These are phyloP conservation scores for Coturnix japonica DNA, from an alignment of 2,113 vertebrate species.

Conservation along the genomic window DNA sequence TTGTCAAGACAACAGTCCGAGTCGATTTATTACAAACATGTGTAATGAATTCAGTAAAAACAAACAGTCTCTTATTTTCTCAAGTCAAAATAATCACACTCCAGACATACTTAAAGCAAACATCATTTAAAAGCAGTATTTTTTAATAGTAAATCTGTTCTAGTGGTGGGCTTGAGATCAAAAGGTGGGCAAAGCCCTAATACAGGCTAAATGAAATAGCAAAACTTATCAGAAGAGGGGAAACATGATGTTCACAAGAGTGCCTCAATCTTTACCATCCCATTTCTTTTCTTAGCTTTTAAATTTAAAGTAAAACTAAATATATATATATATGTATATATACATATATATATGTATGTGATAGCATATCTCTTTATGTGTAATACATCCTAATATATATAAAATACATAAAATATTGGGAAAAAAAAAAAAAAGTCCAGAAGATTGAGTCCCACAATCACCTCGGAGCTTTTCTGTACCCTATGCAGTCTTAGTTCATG, in stretches of 20 bases:
- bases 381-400: not conserved
- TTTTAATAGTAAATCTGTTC: conserved; percentile 24
- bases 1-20: conserved; percentile 25
- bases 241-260: not conserved
- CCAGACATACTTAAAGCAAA: conserved; percentile 56
- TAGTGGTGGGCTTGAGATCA: conserved; percentile 6
- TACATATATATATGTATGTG: not conserved
- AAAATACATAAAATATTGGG: not conserved
- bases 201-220: not conserved
- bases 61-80: conserved; percentile 61
- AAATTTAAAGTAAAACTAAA: not conserved
- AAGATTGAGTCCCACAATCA: not conserved
- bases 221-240: not conserved
- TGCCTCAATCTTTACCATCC: not conserved
- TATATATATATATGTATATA: not conserved
- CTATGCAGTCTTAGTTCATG: not conserved
- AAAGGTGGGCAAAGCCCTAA: conserved; percentile 6
- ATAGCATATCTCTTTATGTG: not conserved
- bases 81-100: conserved; percentile 56
- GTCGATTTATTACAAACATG: conserved; percentile 60
- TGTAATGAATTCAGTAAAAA: conserved; percentile 62
- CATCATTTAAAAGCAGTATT: conserved; percentile 24
- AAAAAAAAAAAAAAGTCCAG: not conserved
- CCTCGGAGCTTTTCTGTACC: not conserved
- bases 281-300: not conserved